These are phyloP conservation scores for Stenolophus ochropezus DNA, from an alignment of 2,888 invertebrate genomes.

Conservation along the genomic window DNA sequence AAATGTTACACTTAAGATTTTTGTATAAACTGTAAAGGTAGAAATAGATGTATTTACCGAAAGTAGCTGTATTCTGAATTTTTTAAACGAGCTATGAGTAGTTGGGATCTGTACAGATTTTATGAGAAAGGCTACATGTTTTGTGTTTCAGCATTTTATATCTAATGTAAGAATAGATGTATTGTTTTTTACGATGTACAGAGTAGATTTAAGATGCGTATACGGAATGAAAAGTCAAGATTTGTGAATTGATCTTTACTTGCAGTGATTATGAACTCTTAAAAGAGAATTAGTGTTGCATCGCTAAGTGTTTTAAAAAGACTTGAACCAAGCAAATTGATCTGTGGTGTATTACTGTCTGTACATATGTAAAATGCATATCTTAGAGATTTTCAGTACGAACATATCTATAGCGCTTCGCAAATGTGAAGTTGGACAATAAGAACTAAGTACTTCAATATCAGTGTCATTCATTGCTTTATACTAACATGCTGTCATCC, in stretches of 20 bases:
- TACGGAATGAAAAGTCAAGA: slow-evolving; percentile 2
- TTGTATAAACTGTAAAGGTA: slow-evolving; percentile 18
- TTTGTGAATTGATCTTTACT: background rate
- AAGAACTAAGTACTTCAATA: slow-evolving; percentile 36
- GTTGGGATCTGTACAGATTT: slow-evolving; percentile 4
- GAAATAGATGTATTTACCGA: slow-evolving; percentile 12
- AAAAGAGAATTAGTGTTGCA: slow-evolving; percentile 27
- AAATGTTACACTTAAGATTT: slow-evolving; percentile 16
- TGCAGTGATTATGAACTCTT: slow-evolving; percentile 2
- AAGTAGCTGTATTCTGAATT: slow-evolving; percentile 3
- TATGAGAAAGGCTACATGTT: slow-evolving; percentile 7
- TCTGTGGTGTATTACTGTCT: slow-evolving; percentile 34
- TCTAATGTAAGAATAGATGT: background rate
- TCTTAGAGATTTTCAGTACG: slow-evolving; percentile 35
- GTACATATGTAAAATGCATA: slow-evolving; percentile 54
- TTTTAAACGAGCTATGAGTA: slow-evolving; percentile 5
- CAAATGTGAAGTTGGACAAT: slow-evolving; percentile 26
- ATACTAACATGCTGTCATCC: slow-evolving; percentile 12
- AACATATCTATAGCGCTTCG: slow-evolving; percentile 40
- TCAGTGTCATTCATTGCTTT: slow-evolving; percentile 17
- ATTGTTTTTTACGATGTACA: slow-evolving; percentile 9
- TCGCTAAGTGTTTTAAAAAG: slow-evolving; percentile 26
- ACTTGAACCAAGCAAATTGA: slow-evolving; percentile 8
- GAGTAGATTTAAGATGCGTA: slow-evolving; percentile 7
- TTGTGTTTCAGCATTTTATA: slow-evolving; percentile 14